Base-by-base conservation (phyloP, 2,113 vertebrate genomes). In the Cyanoliseus patagonus region DNA sequence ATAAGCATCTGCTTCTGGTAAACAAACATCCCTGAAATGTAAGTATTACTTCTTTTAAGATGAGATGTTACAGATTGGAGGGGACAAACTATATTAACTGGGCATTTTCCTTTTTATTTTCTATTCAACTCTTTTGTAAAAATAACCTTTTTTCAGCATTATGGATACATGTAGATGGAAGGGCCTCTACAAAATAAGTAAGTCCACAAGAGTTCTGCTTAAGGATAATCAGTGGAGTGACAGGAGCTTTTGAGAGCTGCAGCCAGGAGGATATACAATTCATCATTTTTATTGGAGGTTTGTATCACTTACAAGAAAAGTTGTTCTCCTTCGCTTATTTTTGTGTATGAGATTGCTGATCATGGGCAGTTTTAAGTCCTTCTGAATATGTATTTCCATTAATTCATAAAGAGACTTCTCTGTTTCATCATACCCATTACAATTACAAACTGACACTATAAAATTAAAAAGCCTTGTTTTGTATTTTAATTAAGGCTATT, bases 341-440 rank as follows among this genome's bases (percentile, higher is more conserved):
- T 66, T 95, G 74, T 93, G 2, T 91, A 59, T 86, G 90, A 88
- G 80, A 88, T 55, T 95, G 41, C 83, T 86, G 83, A 91, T 94
- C 84, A 62, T 59, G 70, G 92, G 52, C 70, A 89, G 52, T 88
- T 96, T 95, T 91, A 96, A 96, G 86, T 82, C 86, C 63, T 95
- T 84, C 88, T 91, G 92, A 94, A 95, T 94, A 92, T 82, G 80
- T 74, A 89, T 96, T 92, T 95, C 33, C 88, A 94, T 96, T 95
- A 96, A 96, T 96, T 96, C 94, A 93, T 96, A 94, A 95, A 96
- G 84, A 90, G 78, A 76, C 90, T 91, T 94, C 23, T 28, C 16
- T 96, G 94, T 96, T 95, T 84, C 33, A 79, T 51, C 67, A 64
- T 92, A 85, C 81, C 92, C 85, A 86, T 80, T 69, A 76, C 75